Conservation (phyloP, 1,140 invertebrate genomes). For the Bacillus rossius region DNA sequence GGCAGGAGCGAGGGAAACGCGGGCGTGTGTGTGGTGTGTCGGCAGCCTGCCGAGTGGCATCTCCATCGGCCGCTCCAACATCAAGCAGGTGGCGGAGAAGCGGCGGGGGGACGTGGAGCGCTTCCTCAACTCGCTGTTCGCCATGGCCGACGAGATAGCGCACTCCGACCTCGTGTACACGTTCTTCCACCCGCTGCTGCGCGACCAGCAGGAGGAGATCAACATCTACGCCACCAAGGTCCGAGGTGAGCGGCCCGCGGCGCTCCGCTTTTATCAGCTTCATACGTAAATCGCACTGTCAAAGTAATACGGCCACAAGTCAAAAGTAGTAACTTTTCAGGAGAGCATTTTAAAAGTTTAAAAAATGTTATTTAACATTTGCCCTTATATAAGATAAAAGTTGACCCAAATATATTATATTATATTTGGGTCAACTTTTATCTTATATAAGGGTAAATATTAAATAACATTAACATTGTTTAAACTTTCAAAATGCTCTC, state of each 20-base stretch:
- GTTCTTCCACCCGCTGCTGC: slow-evolving; percentile 92
- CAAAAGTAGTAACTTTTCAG: no score
- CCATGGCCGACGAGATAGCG: slow-evolving; percentile 85
- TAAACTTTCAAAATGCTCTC: no score
- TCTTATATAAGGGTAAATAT: no score
- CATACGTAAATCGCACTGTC: neutral
- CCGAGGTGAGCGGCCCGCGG: slow-evolving; percentile 62
- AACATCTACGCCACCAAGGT: slow-evolving; percentile 56
- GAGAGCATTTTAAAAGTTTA: no score
- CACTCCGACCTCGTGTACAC: slow-evolving; percentile 96
- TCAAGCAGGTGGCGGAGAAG: slow-evolving; percentile 89
- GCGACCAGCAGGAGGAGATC: slow-evolving; percentile 78
- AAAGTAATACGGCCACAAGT: no score
- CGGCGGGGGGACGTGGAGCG: slow-evolving; percentile 78
- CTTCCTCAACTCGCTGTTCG: slow-evolving; percentile 82
- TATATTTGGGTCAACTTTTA: no score
- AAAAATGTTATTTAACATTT: no score
- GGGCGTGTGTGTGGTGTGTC: no score
- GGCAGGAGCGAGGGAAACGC: no score
- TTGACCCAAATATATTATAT: no score
- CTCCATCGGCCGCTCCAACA: slow-evolving; percentile 86
- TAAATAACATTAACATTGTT: no score
- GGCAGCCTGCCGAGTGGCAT: slow-evolving; percentile 68
- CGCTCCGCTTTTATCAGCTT: neutral
- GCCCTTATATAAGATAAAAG: no score